Evolutionary conservation across 2,888 invertebrate species (phyloP), one percentile per base, ranked within the genome.

Genomic region (Hyposoter dolosus): DNA sequence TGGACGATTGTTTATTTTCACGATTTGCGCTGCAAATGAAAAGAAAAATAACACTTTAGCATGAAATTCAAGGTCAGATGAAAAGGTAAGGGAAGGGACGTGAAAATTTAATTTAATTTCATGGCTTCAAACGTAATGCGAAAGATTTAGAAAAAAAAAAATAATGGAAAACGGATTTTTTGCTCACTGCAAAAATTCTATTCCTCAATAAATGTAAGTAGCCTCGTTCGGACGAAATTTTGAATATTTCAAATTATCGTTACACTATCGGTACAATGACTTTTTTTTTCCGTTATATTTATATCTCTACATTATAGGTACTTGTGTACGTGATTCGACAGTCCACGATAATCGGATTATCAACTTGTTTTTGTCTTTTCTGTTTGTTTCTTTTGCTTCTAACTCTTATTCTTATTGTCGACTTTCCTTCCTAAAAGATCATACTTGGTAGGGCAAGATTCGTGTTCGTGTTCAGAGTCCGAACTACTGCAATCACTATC

Each of bases 401-500:
- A 91, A 79, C 90, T 91, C 71, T 91, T 90, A 72, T 90, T 89
- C 80, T 91, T 90, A 68, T 88, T 89, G 65, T 87, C 89, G 47
- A 83, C 71, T 90, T 92, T 90, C 81, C 95, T 91, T 40, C 95
- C 95, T 87, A 95, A 91, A 71, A 95, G 91, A 91, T 95, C 95
- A 84, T 93, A 93, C 85, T 93, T 93, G 47, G 89, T 85, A 82
- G 90, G 89, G 82, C 84, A 88, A 83, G 85, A 82, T 60, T 80
- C 86, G 69, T 84, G 87, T 45, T 96, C 96, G 71, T 94, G 94
- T 83, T 96, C 96, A 83, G 96, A 95, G 85, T 97, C 97, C 40
- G 96, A 96, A 0, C 97, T 96, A 92, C 97, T 97, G 76, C 96
- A 94, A 81, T 96, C 96, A 89, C 95, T 95, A 87, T 96, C 96